Conservation (phyloP, 2,797 vertebrate species). For the Odontamblyopus lacepedii region DNA sequence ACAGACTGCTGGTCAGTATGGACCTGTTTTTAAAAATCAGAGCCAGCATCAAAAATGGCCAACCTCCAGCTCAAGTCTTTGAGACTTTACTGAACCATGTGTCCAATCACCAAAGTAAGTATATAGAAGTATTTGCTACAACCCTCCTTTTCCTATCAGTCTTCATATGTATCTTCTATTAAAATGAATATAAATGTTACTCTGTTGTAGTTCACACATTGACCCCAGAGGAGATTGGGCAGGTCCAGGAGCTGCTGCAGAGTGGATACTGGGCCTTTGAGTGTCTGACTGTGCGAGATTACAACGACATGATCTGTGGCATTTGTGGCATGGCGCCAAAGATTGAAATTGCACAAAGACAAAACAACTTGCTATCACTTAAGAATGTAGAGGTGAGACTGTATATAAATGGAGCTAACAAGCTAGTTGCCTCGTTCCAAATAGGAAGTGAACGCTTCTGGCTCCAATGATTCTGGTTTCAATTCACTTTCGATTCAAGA, state of each 20-base stretch:
- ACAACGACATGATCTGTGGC: slow-evolving; percentile 99
- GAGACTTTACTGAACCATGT: slow-evolving; percentile 77
- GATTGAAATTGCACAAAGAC: slow-evolving; percentile 89
- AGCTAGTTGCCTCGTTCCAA: too few species aligned
- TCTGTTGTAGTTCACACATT: slow-evolving; percentile 78
- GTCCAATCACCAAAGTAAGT: slow-evolving; percentile 68
- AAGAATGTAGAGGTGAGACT: slow-evolving; percentile 89
- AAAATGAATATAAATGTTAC: not conserved
- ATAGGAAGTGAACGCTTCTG: too few species aligned
- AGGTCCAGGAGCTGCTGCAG: slow-evolving; percentile 88
- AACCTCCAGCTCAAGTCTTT: slow-evolving; percentile 82
- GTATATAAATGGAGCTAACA: too few species aligned
- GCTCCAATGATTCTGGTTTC: too few species aligned
- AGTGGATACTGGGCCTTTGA: slow-evolving; percentile 98
- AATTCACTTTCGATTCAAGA: too few species aligned
- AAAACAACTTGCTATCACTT: slow-evolving; percentile 86
- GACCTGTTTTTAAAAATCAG: slow-evolving; percentile 93
- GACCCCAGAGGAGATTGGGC: slow-evolving; percentile 77
- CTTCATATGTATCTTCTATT: not conserved
- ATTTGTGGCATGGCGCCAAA: slow-evolving; percentile 94
- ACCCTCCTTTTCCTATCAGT: not conserved
- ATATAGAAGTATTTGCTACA: not conserved
- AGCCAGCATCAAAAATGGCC: slow-evolving; percentile 85
- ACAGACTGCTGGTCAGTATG: slow-evolving; percentile 91
- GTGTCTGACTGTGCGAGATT: slow-evolving; percentile 93